Base-by-base conservation (phyloP, 2,113 vertebrate genomes). In the Passer domesticus region DNA sequence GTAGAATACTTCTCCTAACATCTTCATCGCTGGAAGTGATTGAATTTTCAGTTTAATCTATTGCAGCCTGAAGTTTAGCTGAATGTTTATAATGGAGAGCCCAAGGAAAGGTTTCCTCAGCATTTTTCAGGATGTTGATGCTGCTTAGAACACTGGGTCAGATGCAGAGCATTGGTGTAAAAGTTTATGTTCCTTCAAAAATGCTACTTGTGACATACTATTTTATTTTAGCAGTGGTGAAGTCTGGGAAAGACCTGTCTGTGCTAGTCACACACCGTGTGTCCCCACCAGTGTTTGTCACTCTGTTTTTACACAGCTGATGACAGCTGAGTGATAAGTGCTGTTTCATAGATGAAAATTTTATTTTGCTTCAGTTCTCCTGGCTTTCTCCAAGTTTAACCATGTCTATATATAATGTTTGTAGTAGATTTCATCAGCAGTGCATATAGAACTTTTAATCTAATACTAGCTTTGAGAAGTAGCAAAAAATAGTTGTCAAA, bases 381-480 rank as follows among this genome's bases (percentile, higher is more conserved):
- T 43, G 33, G 10, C 18, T 84, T 58, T 81, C 25, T 69, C 27
- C 23, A 43, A 28, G 31, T 69, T 80, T 60, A 74, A 18, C 1
- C 1, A 0, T 27, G 24, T 37, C 43, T 76, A 7, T 15, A 3
- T 23, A 3, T 2, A 9, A 7, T 16, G 10, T 67, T 80, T 75
- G 41, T 39, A 10, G 22, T 46, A 31, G 13, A 46, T 83, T 77
- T 18, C n/a, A 30, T 60, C 59, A 81, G 15, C 21, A 43, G 4
- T 60, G 25, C 13, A 52, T 15, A 13, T 31, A 28, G 28, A 62
- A 24, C 14, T 68, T 68, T 35, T 44, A 70, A 8, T 52, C 23
- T 73, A 60, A 64, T 10, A 8, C 7, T 39, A 5, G 10, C 69
- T 87, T 39, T 69, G 49, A 39, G 37, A 73, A 56, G 9, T 8